Evolutionary conservation across 2,113 vertebrate species (phyloP).

Genomic region (Dicaeum eximium): DNA sequence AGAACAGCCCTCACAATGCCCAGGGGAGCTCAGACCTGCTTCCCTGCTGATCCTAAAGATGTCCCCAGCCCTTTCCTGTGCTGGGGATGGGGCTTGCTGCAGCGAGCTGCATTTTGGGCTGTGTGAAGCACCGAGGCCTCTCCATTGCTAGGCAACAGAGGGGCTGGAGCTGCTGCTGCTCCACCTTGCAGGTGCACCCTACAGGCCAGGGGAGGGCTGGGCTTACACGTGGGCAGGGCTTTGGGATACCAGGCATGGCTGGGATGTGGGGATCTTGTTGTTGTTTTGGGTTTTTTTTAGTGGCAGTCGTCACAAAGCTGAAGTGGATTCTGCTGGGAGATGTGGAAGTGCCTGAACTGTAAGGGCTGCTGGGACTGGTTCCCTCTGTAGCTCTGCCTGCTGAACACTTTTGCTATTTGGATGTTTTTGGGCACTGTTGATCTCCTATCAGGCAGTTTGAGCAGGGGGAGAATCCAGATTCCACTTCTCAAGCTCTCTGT

Average conservation of each 20-base stretch:
- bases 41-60: not conserved
- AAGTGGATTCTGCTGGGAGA: not conserved
- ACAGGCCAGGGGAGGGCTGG: not conserved
- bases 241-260: not conserved
- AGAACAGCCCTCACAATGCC: accelerated
- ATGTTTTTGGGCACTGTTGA: not conserved
- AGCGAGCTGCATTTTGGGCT: constrained; percentile 23
- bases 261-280: not conserved
- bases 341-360: not conserved
- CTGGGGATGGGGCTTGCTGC: constrained; percentile 8
- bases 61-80: not conserved
- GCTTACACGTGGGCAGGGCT: not conserved
- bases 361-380: not conserved
- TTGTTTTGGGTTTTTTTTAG: not conserved
- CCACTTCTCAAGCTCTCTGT: accelerated
- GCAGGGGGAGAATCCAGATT: accelerated
- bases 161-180: not conserved
- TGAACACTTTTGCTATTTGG: not conserved
- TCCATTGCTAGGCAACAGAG: constrained; percentile 63
- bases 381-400: not conserved
- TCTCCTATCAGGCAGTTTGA: not conserved
- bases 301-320: not conserved
- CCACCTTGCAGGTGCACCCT: constrained; percentile 17
- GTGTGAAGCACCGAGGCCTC: not conserved
- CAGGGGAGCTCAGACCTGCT: not conserved